Base-by-base conservation (phyloP, 2,888 invertebrate species). In the Erebia palarica region DNA sequence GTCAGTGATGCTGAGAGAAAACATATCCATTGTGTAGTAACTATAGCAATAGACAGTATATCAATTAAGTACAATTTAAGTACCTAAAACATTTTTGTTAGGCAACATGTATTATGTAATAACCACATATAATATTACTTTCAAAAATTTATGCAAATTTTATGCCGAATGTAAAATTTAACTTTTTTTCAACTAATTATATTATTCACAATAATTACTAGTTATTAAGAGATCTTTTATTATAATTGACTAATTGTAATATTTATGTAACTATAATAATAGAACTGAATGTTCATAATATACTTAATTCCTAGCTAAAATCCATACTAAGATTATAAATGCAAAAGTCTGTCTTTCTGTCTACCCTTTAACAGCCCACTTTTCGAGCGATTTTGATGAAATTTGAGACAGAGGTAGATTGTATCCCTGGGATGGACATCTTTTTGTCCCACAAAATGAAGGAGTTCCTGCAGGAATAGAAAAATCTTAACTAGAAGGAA, bases 1-100 rank as follows among this genome's bases (percentile, higher is more conserved):
- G 71, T 72, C 72, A 71, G 71, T 80, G 83, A 82, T 82, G 86
- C 82, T 80, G 83, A 80, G 90, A 88, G 92, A 90, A 90, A 90
- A 86, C 87, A 85, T 87, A 89, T 85, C 84, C 81, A 86, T 84
- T 83, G 82, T 78, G 75, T 76, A 75, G 69, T 76, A 36, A 36
- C 36, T 36, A 77, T 71, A 69, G 74, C 76, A 78, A 84, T 84
- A 83, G 74, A 74, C 74, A 68, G 80, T 81, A 78, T 78, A 84
- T 80, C 82, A 81, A 85, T 84, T 82, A 82, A 69, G 64, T 68
- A 65, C 68, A 71, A 69, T 69, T 74, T 71, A 72, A 36, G 36
- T 36, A 36, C 67, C 69, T 70, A 73, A 77, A 73, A 76, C 65
- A 73, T 69, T 73, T 69, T 72, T 58, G 59, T 73, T 74, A 68